Evolutionary conservation across 2,888 invertebrate species (phyloP), one percentile per base, ranked within the genome.

Genomic region (Hirtodrosophila trivittata): DNA sequence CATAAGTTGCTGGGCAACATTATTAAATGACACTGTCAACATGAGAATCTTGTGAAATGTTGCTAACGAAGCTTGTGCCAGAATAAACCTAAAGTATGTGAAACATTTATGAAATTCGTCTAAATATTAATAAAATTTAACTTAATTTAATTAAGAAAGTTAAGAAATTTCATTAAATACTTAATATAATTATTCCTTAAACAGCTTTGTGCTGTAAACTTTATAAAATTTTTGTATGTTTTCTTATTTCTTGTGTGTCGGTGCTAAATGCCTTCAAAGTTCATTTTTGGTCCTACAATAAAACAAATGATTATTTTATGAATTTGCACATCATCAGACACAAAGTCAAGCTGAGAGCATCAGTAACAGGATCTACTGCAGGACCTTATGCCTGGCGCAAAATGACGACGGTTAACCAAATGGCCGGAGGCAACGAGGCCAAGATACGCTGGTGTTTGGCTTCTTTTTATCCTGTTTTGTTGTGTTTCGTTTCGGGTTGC

Each of bases 321-420:
- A 74, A 72, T 72, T 74, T 74, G 42, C 74, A 74, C 75, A 74
- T 72, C 65, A 77, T 74, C 65, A 67, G 57, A 18, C 46, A 30
- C n/a, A 21, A 25, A 16, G 46, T 12, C 26, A 26, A 21, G 30
- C 18, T 3, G 3, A 21, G 18, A 21, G 37, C 18, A 37, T 1
- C 5, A 8, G 51, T 46, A 32, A 13, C 41, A 47, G 49, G 43
- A 66, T 38, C 41, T 42, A 26, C 21, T 18, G 50, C 45, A 42
- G 46, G 25, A 38, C 28, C 46, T 50, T 41, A 42, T 21, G 42
- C 52, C 33, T 4, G n/a, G 39, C 21, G 32, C 42, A 46, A 57
- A 75, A 66, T 77, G 58, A 55, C 42, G 37, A 45, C 9, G 76
- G 77, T 75, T 71, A 80, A 69, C 75, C 81, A 38, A 60, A 62